Evolutionary conservation across 1,140 invertebrate species (phyloP).

Genomic region (Drosophila albomicans): DNA sequence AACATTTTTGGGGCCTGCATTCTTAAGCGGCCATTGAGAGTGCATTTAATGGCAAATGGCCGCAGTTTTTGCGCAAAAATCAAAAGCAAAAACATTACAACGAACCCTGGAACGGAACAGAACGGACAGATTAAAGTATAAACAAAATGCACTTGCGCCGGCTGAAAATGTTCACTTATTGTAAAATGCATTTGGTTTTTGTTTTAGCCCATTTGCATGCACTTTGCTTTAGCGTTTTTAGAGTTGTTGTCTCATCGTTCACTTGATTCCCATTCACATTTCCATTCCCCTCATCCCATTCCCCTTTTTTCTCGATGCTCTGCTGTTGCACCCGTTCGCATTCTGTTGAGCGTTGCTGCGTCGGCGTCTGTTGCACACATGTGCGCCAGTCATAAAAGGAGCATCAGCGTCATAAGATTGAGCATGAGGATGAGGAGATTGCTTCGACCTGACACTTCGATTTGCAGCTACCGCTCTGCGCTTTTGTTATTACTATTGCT

Average conservation of each 20-base stretch:
- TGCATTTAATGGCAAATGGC: slow-evolving; percentile 74
- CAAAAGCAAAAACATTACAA: slow-evolving; percentile 53
- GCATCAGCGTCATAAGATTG: slow-evolving; percentile 31
- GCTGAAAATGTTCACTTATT: slow-evolving; percentile 71
- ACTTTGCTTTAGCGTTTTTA: slow-evolving; percentile 67
- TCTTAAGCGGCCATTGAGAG: slow-evolving; percentile 76
- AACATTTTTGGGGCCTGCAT: slow-evolving; percentile 68
- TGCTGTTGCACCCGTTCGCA: not conserved
- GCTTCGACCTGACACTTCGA: slow-evolving; percentile 76
- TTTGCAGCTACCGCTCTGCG: slow-evolving; percentile 60
- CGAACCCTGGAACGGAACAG: slow-evolving; percentile 33
- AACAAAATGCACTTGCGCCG: slow-evolving; percentile 64
- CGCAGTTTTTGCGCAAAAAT: slow-evolving; percentile 21
- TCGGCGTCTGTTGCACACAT: slow-evolving; percentile 76
- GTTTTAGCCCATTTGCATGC: slow-evolving; percentile 75
- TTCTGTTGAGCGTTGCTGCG: slow-evolving; percentile 12
- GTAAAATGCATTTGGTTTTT: slow-evolving; percentile 62
- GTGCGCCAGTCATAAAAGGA: slow-evolving; percentile 73
- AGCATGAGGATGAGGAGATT: slow-evolving; percentile 38
- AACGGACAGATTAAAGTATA: slow-evolving; percentile 76
- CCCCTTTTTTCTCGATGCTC: not conserved
- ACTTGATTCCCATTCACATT: slow-evolving; percentile 17
- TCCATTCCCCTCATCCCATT: not conserved
- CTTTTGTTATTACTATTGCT: slow-evolving; percentile 9
- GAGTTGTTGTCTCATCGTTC: slow-evolving; percentile 48